These are phyloP conservation scores for Microctonus brassicae DNA, from an alignment of 2,888 invertebrate species.

Conservation along the genomic window DNA sequence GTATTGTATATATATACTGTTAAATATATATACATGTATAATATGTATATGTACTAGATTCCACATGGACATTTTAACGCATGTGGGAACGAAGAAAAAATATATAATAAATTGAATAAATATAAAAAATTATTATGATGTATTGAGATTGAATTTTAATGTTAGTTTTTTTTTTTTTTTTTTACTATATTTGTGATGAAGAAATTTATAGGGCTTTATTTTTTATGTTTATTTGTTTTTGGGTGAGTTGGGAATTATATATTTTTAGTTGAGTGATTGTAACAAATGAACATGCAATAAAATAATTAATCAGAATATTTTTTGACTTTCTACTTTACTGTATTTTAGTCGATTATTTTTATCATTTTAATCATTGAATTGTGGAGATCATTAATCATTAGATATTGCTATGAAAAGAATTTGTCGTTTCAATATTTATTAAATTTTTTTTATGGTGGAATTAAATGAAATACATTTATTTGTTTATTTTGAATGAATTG, in stretches of 20 bases:
- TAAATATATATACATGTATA: not conserved
- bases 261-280: slow-evolving; percentile 7
- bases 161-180: not conserved
- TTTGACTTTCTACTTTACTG: not conserved
- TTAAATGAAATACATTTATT: too few species aligned
- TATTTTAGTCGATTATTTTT: not conserved
- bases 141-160: not conserved
- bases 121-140: not conserved
- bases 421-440: not conserved
- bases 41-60: not conserved
- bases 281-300: slow-evolving; percentile 24
- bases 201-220: too few species aligned
- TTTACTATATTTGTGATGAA: not conserved
- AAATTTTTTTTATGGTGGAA: too few species aligned
- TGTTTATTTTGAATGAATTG: not conserved
- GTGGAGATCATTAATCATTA: too few species aligned
- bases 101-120: not conserved
- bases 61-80: not conserved
- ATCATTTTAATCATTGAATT: too few species aligned
- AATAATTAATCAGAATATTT: slow-evolving; percentile 16
- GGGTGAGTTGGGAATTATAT: not conserved
- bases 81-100: not conserved
- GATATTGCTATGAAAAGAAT: not conserved
- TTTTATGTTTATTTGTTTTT: not conserved
- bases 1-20: not conserved